Base-by-base conservation (phyloP, 2,888 invertebrate species). In the Pristionchus mayeri region DNA sequence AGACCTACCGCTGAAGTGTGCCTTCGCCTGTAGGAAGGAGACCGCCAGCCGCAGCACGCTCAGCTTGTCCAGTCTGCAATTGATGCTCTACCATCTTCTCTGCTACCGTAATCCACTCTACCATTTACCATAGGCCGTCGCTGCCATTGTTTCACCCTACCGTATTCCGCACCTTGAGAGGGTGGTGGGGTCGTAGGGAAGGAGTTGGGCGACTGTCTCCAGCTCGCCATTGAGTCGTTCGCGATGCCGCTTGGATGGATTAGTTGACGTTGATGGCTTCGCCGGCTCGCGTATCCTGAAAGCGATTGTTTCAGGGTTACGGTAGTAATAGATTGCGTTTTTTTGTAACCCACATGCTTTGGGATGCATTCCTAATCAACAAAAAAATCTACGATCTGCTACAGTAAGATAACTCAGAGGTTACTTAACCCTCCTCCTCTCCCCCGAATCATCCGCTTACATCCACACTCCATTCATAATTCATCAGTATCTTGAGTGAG, bases 11-110 rank as follows among this genome's bases (percentile, higher is more conserved):
- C 98, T 98, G 95, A 99, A 99, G 95, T 98, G 99, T 94, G 98
- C 97, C 95, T 99, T 99, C 93, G 98, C 98, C 92, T 98, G 95
- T 91, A 99, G 95, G 94, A 98, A 99, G 95, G 97, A 97, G 94
- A 99, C 99, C 85, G 98, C 97, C 88, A 99, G 95, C 93, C 99
- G 95, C 91, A 99, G 95, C 93, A 99, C 98, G 93, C 98, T 98
- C 90, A 99, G 95, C 92, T 99, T 95, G 95, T 99, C 99, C 93
- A 99, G 95, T 94, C 99, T 84, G 84, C 27, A n/a, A 75, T 71
- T 30, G 13, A 16, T 21, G 21, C 57, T 7, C 0, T 71, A 37
- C 67, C 44, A 18, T 3, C 34, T 0, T 71, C 9, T 27, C 1
- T 7, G 40, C 18, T 67, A 67, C 37, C 13, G 27, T 57, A 57